phyloP scores from a whole-genome alignment of 2,888 invertebrate genomes.

The Zhengitettix transpicula region DNA sequence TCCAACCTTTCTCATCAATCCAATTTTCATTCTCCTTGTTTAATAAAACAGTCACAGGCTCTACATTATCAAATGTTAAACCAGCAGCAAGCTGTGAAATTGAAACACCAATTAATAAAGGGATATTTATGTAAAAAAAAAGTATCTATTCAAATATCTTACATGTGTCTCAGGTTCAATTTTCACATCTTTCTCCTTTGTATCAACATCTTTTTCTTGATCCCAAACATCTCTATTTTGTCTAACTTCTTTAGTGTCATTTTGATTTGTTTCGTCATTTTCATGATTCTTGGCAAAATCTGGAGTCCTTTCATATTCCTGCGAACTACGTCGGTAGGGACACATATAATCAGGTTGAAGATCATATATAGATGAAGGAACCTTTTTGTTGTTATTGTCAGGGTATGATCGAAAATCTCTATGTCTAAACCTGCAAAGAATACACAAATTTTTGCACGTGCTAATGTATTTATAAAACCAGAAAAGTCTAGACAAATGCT shows the following conservation, averaged over 20 bases:
- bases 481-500: too few relatives aligned
- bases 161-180: slow-evolving; percentile 10
- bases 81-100: too few relatives aligned
- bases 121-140: too few relatives aligned
- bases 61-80: slow-evolving; percentile 5
- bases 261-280: slow-evolving; percentile 13
- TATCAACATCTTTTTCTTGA: slow-evolving; percentile 3
- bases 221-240: slow-evolving; percentile 14
- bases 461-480: too few relatives aligned
- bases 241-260: slow-evolving; percentile 14
- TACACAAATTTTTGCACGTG: too few relatives aligned
- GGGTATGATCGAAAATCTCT: slow-evolving; percentile 2
- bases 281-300: slow-evolving; percentile 20
- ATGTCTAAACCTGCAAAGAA: background rate
- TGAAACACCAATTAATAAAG: too few relatives aligned
- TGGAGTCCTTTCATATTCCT: slow-evolving; percentile 21
- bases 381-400: slow-evolving; percentile 2
- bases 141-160: background rate
- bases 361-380: slow-evolving; percentile 7
- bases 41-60: slow-evolving; percentile 3
- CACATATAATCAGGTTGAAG: slow-evolving; percentile 21
- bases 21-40: slow-evolving; percentile 4
- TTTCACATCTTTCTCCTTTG: slow-evolving; percentile 5
- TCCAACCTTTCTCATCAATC: slow-evolving; percentile 9
- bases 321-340: slow-evolving; percentile 22